Base-by-base conservation (phyloP, 2,888 invertebrate genomes). In the Seira ritae region DNA sequence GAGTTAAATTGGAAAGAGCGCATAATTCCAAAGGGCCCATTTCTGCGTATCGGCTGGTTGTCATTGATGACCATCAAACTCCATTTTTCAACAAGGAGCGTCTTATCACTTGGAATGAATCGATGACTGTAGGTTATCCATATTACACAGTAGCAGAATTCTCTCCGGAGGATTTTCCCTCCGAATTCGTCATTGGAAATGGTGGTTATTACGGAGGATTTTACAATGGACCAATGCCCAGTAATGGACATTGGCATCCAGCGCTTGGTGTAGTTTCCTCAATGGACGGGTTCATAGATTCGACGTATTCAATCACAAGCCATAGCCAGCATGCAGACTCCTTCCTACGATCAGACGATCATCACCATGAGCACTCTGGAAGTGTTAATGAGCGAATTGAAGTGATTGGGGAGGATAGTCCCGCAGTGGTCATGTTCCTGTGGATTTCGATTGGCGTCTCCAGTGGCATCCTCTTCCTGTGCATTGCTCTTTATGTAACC, bases 141-240 rank as follows among this genome's bases (percentile, higher is more conserved):
- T 97, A 96, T 90, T 97, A 97, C 90, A 94, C 97, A 37, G 93
- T 96, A 4, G 97, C 96, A 0, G 95, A 96, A 90, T 91, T 97
- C 83, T 92, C 93, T 76, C 94, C 94, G 22, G 92, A 93, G 87
- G 78, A 84, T 17, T 83, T 86, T 50, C 87, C 88, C 17, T 20
- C 79, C 2, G 84, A 85, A 0, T 97, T 97, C 91, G 92, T 93
- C 0, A 93, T 97, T 66, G 97, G 97, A 3, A 95, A 97, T 91
- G 93, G 93, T 10, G 92, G 92, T 84, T 93, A 91, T 1, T 95
- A 96, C 90, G 95, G 95, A 85, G 93, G 93, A 0, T 96, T 94
- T 90, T 94, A 93, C 87, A 97, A 97, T 92, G 94, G 94, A 1
- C 95, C 95, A 0, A 90, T 97, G 72, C 92, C 93, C 10, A 92